These are phyloP conservation scores for Amphibalanus amphitrite DNA, from an alignment of 1,140 invertebrate genomes.

Conservation along the genomic window DNA sequence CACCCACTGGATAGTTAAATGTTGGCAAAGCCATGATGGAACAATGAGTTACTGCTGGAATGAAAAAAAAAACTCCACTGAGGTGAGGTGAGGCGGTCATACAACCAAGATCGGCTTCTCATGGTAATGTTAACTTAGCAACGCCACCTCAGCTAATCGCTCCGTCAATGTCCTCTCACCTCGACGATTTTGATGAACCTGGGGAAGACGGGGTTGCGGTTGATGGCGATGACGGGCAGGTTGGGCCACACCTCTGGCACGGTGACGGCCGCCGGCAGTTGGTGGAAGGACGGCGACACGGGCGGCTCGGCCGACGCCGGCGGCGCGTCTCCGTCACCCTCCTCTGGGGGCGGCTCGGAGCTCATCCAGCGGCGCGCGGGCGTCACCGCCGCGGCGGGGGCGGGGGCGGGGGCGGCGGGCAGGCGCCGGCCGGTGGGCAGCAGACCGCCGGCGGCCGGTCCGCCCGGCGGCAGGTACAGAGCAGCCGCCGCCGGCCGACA, in stretches of 20 bases:
- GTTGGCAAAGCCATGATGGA: too few relatives aligned
- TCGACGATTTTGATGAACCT: constrained; percentile 96
- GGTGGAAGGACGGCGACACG: constrained; percentile 3
- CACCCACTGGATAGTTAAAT: too few relatives aligned
- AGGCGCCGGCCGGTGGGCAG: not conserved
- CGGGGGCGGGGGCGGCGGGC: too few relatives aligned
- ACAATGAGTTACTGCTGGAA: too few relatives aligned
- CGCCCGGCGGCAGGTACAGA: not conserved
- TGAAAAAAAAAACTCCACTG: too few relatives aligned
- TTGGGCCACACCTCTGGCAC: constrained; percentile 95
- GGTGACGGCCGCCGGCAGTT: constrained; percentile 62
- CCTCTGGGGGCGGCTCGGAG: not conserved
- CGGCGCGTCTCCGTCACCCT: not conserved
- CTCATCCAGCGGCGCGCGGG: not conserved
- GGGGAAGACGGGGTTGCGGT: constrained; percentile 89
- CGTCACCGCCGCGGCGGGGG: not conserved
- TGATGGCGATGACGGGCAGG: constrained; percentile 86
- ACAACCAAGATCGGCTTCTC: too few relatives aligned
- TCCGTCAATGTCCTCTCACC: too few relatives aligned
- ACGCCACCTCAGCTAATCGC: too few relatives aligned
- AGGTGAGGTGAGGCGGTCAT: too few relatives aligned
- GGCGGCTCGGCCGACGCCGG: not conserved
- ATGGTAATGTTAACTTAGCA: too few relatives aligned
- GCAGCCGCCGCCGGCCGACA: not conserved
- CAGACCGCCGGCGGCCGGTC: not conserved